These are phyloP conservation scores for Chamaedrilus cognettii DNA, from an alignment of 2,888 invertebrate genomes.

Conservation along the genomic window DNA sequence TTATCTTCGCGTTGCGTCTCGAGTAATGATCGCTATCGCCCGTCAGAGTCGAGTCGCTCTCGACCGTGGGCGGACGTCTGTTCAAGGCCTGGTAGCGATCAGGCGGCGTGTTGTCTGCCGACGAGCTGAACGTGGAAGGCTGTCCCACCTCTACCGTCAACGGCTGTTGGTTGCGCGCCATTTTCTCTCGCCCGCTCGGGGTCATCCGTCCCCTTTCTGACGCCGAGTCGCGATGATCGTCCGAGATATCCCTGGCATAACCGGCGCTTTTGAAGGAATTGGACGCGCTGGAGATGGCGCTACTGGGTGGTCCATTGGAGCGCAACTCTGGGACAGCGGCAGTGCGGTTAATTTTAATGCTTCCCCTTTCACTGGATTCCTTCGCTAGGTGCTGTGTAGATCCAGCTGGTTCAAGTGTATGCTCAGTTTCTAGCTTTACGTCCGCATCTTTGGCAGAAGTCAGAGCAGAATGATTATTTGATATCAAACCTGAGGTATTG, in stretches of 20 bases:
- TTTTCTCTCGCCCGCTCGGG: neutral
- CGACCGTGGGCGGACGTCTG: neutral
- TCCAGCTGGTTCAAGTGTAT: no score
- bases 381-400: no score
- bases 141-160: neutral
- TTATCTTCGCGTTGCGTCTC: no score
- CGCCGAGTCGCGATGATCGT: neutral
- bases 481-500: no score
- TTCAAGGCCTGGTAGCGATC: neutral
- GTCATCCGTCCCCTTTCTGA: neutral
- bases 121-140: neutral
- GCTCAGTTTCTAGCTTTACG: no score
- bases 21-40: neutral
- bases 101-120: neutral
- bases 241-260: neutral
- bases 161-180: neutral
- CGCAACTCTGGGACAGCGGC: no score
- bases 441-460: no score
- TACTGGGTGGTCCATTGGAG: no score
- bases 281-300: neutral
- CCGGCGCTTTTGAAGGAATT: neutral
- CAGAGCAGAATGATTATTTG: no score
- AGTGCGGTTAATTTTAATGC: no score
- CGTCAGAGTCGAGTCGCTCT: neutral
- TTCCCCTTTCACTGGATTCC: no score